phyloP scores from a whole-genome alignment of 2,113 vertebrate species.

The Oncorhynchus gorbuscha region DNA sequence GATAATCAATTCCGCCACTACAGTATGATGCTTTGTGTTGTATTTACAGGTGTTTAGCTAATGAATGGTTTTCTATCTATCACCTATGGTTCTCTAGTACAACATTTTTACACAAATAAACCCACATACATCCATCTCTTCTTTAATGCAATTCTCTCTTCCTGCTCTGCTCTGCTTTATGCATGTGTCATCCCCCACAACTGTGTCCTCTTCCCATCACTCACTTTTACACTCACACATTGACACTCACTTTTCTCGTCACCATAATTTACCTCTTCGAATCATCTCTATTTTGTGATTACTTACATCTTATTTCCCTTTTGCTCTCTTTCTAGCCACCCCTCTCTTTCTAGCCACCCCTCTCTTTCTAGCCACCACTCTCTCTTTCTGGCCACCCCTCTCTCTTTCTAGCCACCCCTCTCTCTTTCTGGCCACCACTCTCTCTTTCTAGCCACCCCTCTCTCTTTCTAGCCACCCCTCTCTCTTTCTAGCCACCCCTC shows the following conservation, averaged over 20 bases:
- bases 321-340: not conserved
- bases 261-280: not conserved
- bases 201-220: constrained; percentile 32
- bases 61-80: constrained; percentile 4
- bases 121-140: constrained; percentile 24
- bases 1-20: constrained; percentile 41
- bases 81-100: not conserved
- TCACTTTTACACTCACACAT: constrained; percentile 11
- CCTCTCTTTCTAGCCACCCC: not conserved
- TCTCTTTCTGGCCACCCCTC: constrained; percentile 3
- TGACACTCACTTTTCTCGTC: constrained; percentile 4
- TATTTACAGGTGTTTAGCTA: constrained; percentile 61
- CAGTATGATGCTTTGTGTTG: not conserved
- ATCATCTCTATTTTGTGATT: too few species aligned
- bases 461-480: too few species aligned
- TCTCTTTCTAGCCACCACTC: not conserved
- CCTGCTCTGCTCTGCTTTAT: constrained; percentile 18
- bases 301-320: too few species aligned
- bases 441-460: not conserved
- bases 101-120: constrained; percentile 4
- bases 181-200: constrained; percentile 6
- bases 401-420: not conserved
- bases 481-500: too few species aligned
- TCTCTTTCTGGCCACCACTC: not conserved
- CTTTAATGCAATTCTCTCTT: constrained; percentile 12